These are phyloP conservation scores for Sminthurinus aureus DNA, from an alignment of 2,888 invertebrate species.

Conservation along the genomic window DNA sequence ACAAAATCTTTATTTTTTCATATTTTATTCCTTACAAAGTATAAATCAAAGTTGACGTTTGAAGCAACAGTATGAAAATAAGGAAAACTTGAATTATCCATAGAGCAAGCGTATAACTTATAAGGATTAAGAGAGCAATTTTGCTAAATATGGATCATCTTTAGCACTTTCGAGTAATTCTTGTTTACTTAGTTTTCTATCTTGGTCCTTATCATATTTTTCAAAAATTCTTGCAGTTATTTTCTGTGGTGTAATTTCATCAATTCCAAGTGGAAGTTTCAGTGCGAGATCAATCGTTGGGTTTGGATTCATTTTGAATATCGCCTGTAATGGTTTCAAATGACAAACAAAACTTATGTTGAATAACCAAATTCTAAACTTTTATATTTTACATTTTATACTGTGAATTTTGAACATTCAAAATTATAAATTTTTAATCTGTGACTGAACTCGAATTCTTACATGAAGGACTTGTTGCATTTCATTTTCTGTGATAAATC, in stretches of 20 bases:
- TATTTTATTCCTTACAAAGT: no score
- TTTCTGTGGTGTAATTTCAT: slow-evolving; percentile 27
- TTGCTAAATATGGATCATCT: slow-evolving; percentile 25
- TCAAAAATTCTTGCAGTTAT: slow-evolving; percentile 27
- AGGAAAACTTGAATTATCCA: background rate
- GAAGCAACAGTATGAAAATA: no score
- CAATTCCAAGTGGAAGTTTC: slow-evolving; percentile 16
- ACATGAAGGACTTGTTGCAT: slow-evolving; percentile 29
- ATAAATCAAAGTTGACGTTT: no score
- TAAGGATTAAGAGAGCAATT: slow-evolving; percentile 24
- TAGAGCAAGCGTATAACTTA: background rate
- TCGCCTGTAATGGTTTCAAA: slow-evolving; percentile 21
- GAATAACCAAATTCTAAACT: no score
- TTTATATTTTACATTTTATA: no score
- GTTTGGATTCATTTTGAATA: slow-evolving; percentile 39
- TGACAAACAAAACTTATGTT: background rate
- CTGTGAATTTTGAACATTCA: no score
- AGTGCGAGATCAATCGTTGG: slow-evolving; percentile 28
- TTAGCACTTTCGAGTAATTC: slow-evolving; percentile 11
- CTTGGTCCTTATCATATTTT: slow-evolving; percentile 18
- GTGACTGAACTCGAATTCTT: no score
- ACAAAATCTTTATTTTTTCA: no score
- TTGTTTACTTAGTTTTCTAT: slow-evolving; percentile 5
- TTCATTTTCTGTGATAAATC: slow-evolving; percentile 23
- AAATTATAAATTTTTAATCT: no score